Conservation (phyloP, 2,797 vertebrate genomes). For the Cynodonichthys magdalenae region DNA sequence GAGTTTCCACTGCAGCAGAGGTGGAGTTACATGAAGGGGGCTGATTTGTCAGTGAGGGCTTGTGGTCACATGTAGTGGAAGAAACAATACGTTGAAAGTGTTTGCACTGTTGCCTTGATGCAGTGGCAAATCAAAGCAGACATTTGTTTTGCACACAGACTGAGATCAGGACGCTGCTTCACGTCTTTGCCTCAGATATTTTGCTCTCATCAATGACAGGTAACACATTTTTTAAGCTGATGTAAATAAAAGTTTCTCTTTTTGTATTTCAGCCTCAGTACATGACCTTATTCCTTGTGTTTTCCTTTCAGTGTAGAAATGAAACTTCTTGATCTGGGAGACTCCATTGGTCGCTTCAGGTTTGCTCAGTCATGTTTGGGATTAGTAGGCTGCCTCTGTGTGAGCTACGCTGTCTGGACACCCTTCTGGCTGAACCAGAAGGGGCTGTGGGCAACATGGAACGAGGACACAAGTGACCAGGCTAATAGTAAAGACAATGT, state of each 20-base stretch:
- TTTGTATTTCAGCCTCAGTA: background rate
- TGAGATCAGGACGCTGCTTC: background rate
- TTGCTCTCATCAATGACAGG: slow-evolving; percentile 36
- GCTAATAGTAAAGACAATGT: background rate
- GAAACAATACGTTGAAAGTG: slow-evolving; percentile 2
- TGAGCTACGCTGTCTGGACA: slow-evolving; percentile 77
- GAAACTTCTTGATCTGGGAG: slow-evolving; percentile 61
- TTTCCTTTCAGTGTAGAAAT: slow-evolving; percentile 40
- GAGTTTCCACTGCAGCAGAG: slow-evolving; percentile 65
- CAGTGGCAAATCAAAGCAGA: background rate
- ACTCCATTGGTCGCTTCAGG: slow-evolving; percentile 75
- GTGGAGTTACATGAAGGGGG: slow-evolving; percentile 51
- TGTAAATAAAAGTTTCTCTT: background rate
- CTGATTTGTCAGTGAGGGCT: slow-evolving; percentile 28
- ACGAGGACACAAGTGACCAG: slow-evolving; percentile 44
- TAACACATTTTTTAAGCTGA: slow-evolving; percentile 35
- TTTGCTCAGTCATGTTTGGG: slow-evolving; percentile 76
- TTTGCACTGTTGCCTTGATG: slow-evolving; percentile 12
- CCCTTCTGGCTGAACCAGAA: slow-evolving; percentile 73
- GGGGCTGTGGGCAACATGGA: slow-evolving; percentile 75
- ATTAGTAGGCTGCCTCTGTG: slow-evolving; percentile 74
- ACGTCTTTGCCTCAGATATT: background rate
- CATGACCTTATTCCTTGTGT: background rate
- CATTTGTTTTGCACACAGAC: background rate
- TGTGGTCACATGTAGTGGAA: slow-evolving; percentile 19